Evolutionary conservation across 1,140 invertebrate genomes (phyloP).

Genomic region (Paraescarpia echinospica): DNA sequence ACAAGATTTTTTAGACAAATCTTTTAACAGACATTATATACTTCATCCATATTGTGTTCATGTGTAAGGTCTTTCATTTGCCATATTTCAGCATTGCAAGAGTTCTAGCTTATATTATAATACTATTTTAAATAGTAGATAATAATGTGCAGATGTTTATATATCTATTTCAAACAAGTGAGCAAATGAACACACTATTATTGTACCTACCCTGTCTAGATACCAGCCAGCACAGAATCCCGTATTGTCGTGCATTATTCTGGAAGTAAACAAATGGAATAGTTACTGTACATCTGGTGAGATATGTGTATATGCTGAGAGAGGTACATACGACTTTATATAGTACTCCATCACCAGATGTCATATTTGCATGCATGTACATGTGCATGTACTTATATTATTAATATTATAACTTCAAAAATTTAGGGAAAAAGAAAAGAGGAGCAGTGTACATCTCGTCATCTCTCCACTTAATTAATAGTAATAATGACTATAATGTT

Average conservation of each 20-base stretch:
- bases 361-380: background rate
- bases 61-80: too few species aligned
- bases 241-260: constrained; percentile 58
- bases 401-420: too few species aligned
- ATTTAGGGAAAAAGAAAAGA: too few species aligned
- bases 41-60: too few species aligned
- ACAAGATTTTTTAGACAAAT: too few species aligned
- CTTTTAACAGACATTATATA: too few species aligned
- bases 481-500: too few species aligned
- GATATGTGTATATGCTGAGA: background rate
- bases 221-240: constrained; percentile 57
- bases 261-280: constrained; percentile 22
- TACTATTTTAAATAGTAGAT: too few species aligned
- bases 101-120: too few species aligned
- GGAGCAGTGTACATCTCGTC: too few species aligned
- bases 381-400: background rate
- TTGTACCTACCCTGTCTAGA: constrained; percentile 52
- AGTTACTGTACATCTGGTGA: constrained; percentile 10
- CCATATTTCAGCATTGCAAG: background rate
- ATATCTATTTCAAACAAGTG: background rate
- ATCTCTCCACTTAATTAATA: too few species aligned
- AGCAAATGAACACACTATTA: background rate
- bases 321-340: background rate
- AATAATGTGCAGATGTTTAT: too few species aligned
- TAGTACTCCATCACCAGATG: background rate